A percentile compares a stretch with the other conserved stretches of the same genome.
Conservation (phyloP, 2,888 invertebrate species). For the Bembecia ichneumoniformis region DNA sequence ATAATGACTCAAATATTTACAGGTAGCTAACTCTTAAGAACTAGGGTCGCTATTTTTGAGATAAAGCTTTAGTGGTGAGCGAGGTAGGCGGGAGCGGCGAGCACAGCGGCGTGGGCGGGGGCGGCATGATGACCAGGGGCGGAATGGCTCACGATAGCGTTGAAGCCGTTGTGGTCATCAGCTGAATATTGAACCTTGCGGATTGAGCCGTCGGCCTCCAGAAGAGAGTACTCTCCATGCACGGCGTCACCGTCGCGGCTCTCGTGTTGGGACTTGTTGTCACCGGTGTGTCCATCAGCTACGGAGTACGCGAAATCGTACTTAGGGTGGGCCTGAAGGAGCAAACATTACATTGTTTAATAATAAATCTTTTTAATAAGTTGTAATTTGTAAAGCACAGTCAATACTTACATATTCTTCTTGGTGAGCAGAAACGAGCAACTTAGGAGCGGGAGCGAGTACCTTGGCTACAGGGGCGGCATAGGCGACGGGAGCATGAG, state of each 20-base stretch:
- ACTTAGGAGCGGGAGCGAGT: constrained; percentile 25
- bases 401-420: constrained; percentile 41
- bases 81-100: constrained; percentile 22
- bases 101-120: constrained; percentile 4
- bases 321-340: constrained; percentile 66
- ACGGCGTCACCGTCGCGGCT: constrained; percentile 75
- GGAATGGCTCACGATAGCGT: constrained; percentile 53
- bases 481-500: constrained; percentile 10
- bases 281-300: constrained; percentile 71
- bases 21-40: not conserved
- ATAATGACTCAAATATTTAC: constrained; percentile 6
- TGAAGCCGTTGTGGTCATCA: constrained; percentile 67
- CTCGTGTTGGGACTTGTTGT: constrained; percentile 74
- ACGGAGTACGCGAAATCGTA: constrained; percentile 73
- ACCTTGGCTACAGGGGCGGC: constrained; percentile 13
- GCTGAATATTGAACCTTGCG: constrained; percentile 68
- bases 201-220: constrained; percentile 67
- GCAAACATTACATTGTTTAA: constrained; percentile 1
- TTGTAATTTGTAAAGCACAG: not conserved
- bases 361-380: not conserved
- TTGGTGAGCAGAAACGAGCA: constrained; percentile 25
- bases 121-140: constrained; percentile 37
- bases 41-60: not conserved
- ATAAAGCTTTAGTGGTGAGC: constrained; percentile 27
- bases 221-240: constrained; percentile 63